Evolutionary conservation across 2,113 vertebrate species (phyloP).

Genomic region (Heloderma charlesbogerti): DNA sequence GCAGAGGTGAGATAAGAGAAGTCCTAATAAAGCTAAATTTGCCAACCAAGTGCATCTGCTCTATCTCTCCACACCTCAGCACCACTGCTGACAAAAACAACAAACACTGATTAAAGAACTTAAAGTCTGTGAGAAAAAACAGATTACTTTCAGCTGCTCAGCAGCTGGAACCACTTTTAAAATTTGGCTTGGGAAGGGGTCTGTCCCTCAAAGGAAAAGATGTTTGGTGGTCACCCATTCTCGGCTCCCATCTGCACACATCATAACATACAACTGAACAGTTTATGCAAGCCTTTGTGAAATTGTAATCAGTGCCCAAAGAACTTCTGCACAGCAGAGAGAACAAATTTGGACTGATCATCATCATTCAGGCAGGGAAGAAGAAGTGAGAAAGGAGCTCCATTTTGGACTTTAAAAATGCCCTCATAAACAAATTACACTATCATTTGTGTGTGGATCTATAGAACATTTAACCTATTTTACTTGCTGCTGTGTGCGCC

Average conservation of each 20-base stretch:
- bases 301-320: background rate
- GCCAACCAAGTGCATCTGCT: slow-evolving; percentile 67
- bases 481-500: background rate
- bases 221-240: slow-evolving; percentile 70
- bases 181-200: slow-evolving; percentile 73
- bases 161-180: slow-evolving; percentile 81
- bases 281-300: slow-evolving; percentile 58
- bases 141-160: slow-evolving; percentile 79
- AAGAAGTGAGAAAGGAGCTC: background rate
- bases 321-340: background rate
- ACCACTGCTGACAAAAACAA: slow-evolving; percentile 75
- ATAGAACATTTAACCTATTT: background rate
- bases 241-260: slow-evolving; percentile 54
- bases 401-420: background rate
- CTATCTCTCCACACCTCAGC: slow-evolving; percentile 78
- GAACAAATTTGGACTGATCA: background rate
- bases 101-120: slow-evolving; percentile 76
- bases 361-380: background rate
- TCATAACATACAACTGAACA: slow-evolving; percentile 62
- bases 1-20: slow-evolving; percentile 76
- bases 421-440: background rate
- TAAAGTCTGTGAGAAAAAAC: slow-evolving; percentile 79
- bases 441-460: background rate
- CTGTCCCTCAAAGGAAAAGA: slow-evolving; percentile 76
- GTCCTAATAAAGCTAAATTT: slow-evolving; percentile 72